Evolutionary conservation across 2,797 vertebrate species (phyloP).

Genomic region (Leptodactylus fallax): DNA sequence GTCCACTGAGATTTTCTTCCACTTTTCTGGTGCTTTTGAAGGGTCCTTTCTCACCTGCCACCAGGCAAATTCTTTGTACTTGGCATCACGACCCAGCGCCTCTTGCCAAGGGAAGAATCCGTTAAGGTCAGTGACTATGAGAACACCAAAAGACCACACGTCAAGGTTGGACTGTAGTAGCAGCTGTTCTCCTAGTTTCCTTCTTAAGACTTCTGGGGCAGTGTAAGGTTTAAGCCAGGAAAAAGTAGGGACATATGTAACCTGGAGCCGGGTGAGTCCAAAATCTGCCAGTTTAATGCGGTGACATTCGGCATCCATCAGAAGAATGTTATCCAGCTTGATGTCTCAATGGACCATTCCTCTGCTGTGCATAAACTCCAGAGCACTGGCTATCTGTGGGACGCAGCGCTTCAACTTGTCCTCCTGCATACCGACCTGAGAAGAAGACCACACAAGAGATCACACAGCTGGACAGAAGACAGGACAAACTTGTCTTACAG

Average conservation of each 20-base stretch:
- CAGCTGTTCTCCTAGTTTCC: neutral
- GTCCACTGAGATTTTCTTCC: neutral
- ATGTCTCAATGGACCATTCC: slow-evolving; percentile 36
- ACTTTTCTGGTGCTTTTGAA: neutral
- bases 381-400: slow-evolving; percentile 19
- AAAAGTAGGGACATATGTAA: neutral
- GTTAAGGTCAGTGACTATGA: neutral
- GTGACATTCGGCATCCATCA: slow-evolving; percentile 21
- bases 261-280: slow-evolving; percentile 27
- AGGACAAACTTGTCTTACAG: no score
- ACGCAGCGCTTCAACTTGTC: slow-evolving; percentile 16
- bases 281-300: slow-evolving; percentile 34
- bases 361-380: slow-evolving; percentile 27
- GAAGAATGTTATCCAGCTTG: slow-evolving; percentile 29
- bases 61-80: neutral
- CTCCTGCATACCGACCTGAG: slow-evolving; percentile 29
- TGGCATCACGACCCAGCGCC: neutral
- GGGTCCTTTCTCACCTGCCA: neutral
- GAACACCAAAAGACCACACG: slow-evolving; percentile 37
- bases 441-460: neutral
- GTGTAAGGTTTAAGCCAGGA: slow-evolving; percentile 14
- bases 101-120: slow-evolving; percentile 17
- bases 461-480: neutral
- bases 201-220: slow-evolving; percentile 1
- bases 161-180: slow-evolving; percentile 15